A percentile compares a stretch with the other conserved stretches of the same genome.
These are phyloP conservation scores for Cyprinella venusta DNA, from an alignment of 2,797 vertebrate species.

Conservation along the genomic window DNA sequence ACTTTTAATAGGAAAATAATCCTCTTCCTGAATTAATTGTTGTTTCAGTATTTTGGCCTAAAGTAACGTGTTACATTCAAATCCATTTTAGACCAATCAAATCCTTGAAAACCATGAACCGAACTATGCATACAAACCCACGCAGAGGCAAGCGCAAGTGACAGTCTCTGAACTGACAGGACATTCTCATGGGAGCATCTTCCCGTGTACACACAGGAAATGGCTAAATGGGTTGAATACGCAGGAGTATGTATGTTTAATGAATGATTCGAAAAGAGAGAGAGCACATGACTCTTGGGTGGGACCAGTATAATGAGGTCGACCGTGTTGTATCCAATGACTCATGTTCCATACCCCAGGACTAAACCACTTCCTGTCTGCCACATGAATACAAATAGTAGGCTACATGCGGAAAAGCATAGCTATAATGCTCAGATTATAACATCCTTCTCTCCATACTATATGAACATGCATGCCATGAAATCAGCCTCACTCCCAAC, in stretches of 20 bases:
- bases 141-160: conserved; percentile 10
- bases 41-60: conserved; percentile 6
- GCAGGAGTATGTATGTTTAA: conserved; percentile 37
- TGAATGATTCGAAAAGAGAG: conserved; percentile 15
- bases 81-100: neutral
- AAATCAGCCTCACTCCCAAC: neutral
- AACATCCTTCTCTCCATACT: conserved; percentile 28
- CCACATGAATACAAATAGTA: conserved; percentile 24
- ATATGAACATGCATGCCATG: conserved; percentile 15
- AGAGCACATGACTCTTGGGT: conserved; percentile 23
- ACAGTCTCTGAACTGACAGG: conserved; percentile 18
- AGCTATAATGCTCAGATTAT: conserved; percentile 3
- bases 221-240: conserved; percentile 13
- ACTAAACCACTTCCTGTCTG: conserved; percentile 49
- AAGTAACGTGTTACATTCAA: neutral
- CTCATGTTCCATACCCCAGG: conserved; percentile 49
- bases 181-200: conserved; percentile 13
- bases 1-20: neutral
- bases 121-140: neutral
- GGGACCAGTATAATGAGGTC: conserved; percentile 46
- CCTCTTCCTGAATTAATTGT: neutral
- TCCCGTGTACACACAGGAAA: conserved; percentile 26
- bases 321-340: conserved; percentile 54
- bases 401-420: neutral
- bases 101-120: neutral